A percentile compares a stretch with the other conserved stretches of the same genome.
Conservation (phyloP, 2,888 invertebrate species). For the Melolontha melolontha region DNA sequence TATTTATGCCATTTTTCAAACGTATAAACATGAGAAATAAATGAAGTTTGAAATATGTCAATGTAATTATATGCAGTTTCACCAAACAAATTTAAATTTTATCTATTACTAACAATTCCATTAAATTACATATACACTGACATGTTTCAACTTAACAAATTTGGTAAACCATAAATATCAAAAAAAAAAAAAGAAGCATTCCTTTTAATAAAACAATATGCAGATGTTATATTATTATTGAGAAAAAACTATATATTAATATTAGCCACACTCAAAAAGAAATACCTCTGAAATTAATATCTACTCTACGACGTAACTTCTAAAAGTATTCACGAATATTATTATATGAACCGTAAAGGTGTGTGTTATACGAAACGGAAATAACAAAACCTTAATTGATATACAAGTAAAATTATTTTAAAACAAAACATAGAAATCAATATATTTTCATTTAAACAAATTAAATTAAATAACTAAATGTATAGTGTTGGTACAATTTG, state of each 20-base stretch:
- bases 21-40: constrained; percentile 21
- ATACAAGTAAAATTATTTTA: background rate
- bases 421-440: constrained; percentile 25
- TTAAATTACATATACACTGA: constrained; percentile 4
- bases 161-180: background rate
- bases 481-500: background rate
- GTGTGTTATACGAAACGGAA: constrained; percentile 2
- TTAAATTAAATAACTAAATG: constrained; percentile 1
- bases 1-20: constrained; percentile 30
- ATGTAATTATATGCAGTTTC: background rate
- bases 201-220: background rate
- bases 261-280: constrained; percentile 30
- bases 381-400: constrained; percentile 17
- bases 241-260: constrained; percentile 5
- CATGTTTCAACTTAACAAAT: constrained; percentile 1
- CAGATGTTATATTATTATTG: background rate
- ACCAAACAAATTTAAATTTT: background rate
- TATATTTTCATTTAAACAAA: background rate
- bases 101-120: background rate
- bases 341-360: constrained; percentile 17
- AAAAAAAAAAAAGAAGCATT: constrained; percentile 3
- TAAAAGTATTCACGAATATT: constrained; percentile 17
- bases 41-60: constrained; percentile 10
- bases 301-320: constrained; percentile 39
- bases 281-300: constrained; percentile 26